Evolutionary conservation across 2,113 vertebrate species (phyloP), one percentile per base, ranked within the genome.

Genomic region (Cinclus mexicanus): DNA sequence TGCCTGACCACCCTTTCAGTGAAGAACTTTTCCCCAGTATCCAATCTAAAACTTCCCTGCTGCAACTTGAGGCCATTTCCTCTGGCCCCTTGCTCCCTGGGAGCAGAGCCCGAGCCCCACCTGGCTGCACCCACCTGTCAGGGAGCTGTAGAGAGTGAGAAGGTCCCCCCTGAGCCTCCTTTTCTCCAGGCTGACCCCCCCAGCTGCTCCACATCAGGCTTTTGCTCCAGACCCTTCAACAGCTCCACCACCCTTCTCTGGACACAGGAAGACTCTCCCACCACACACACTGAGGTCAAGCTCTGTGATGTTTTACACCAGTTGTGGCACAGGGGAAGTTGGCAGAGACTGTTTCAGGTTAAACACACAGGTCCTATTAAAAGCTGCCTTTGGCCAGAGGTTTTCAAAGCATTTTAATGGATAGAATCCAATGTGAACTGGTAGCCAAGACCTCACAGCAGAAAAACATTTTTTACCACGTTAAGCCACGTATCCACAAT

Each of bases 241-340:
- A 81, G 31, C 33, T 37, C 42, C 26, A 11, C 18, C 17, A 10
- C 33, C 50, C 18, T 67, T 52, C 59, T 39, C 37, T 67, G 52
- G 22, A 24, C 44, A 59, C 0, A 0, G 8, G 22, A 57, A 56
- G 0, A 22, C 37, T 57, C 14, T 67, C 28, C 35, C 37, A 41
- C 19, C 33, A 56, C n/a, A 29, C 31, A 35, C 17, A 24, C 4
- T 17, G 17, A 46, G 29, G 33, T 60, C 59, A 77, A 33, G 29
- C 49, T 56, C 1, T 1, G 0, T 2, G 47, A 6, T 10, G 52
- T 31, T 90, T 81, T 5, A 46, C 22, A 35, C 33, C 25, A 61
- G 12, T 1, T 63, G 42, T 13, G 57, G 29, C 76, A 55, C 44
- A 21, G 29, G 14, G 33, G 46, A 64, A 65, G 64, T 13, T 59